Percentiles rank a stretch among this genome's conserved stretches.
phyloP scores from a whole-genome alignment of 2,797 vertebrate genomes.

The Diceros bicornis region DNA sequence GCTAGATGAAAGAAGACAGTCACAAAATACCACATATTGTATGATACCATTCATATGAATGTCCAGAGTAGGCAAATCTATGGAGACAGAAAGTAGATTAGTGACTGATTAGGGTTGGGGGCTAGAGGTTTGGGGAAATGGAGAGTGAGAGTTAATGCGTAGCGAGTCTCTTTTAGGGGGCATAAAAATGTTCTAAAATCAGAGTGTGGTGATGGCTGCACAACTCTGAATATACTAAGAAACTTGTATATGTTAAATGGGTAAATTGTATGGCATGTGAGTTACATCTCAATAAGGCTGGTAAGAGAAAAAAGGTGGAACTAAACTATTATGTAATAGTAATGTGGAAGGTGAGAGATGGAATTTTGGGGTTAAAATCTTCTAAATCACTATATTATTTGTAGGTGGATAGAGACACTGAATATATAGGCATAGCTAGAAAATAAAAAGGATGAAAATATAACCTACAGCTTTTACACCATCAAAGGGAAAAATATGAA shows the following conservation, averaged over 20 bases:
- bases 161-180: neutral
- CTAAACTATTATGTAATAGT: neutral
- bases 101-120: neutral
- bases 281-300: slow-evolving; percentile 7
- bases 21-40: neutral
- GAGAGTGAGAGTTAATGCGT: neutral
- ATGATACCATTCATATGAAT: neutral
- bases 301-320: neutral
- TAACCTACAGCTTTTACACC: neutral
- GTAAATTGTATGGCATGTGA: neutral
- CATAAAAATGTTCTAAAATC: neutral
- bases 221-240: neutral
- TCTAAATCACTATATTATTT: neutral
- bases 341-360: neutral
- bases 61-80: neutral
- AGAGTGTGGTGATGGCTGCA: neutral
- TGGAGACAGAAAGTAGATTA: neutral
- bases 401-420: neutral
- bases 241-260: neutral
- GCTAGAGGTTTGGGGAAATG: neutral
- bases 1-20: neutral
- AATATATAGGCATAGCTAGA: neutral
- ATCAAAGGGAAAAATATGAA: slow-evolving; percentile 46
- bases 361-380: neutral
- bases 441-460: neutral